These are phyloP conservation scores for Apeltes quadracus DNA, from an alignment of 2,113 vertebrate genomes.

Conservation along the genomic window DNA sequence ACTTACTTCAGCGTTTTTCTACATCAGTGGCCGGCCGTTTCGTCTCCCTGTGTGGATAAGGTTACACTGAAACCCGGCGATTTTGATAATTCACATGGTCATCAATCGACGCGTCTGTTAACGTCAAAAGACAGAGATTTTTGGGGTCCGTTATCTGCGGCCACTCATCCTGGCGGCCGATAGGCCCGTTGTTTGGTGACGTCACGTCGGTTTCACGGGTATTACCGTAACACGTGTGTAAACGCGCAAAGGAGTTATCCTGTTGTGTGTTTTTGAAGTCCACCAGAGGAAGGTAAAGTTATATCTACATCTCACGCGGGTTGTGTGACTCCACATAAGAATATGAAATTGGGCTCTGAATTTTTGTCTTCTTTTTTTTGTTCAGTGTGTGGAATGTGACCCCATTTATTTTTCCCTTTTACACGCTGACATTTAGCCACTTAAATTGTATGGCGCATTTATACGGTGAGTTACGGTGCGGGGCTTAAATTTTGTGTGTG, in stretches of 20 bases:
- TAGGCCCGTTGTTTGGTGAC: slow-evolving; percentile 33
- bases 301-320: neutral
- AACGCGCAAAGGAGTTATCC: neutral
- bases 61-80: neutral
- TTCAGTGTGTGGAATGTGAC: fast-evolving
- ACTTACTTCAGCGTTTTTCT: slow-evolving; percentile 43
- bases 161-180: slow-evolving; percentile 14
- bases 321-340: fast-evolving
- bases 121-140: neutral
- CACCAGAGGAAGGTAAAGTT: slow-evolving; percentile 49
- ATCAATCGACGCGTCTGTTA: neutral
- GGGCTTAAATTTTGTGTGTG: slow-evolving; percentile 13
- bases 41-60: neutral
- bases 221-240: slow-evolving; percentile 52
- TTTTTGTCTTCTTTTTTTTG: neutral
- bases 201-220: neutral
- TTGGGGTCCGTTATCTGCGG: slow-evolving; percentile 55
- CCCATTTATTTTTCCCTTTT: neutral
- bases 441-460: slow-evolving; percentile 29
- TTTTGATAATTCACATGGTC: slow-evolving; percentile 4
- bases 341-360: fast-evolving
- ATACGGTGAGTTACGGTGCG: slow-evolving; percentile 36
- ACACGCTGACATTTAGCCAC: neutral
- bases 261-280: slow-evolving; percentile 17
- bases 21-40: neutral